These are phyloP conservation scores for Microplitis mediator DNA, from an alignment of 1,140 invertebrate genomes.

Conservation along the genomic window DNA sequence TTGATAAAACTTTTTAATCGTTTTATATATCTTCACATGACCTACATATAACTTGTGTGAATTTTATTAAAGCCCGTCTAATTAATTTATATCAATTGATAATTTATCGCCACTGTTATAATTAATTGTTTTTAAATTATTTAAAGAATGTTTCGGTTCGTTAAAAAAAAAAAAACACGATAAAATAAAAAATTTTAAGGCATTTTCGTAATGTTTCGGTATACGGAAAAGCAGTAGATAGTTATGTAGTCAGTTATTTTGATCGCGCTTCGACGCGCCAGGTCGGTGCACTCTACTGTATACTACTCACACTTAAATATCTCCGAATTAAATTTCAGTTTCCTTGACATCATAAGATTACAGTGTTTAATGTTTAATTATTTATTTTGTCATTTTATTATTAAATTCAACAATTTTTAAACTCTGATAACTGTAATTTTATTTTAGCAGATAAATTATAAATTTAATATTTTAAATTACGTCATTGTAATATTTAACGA, in stretches of 20 bases:
- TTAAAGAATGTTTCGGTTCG: not conserved
- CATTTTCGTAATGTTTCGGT: not conserved
- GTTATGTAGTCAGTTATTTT: slow-evolving; percentile 1
- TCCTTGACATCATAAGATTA: not conserved
- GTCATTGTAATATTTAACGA: too few relatives aligned
- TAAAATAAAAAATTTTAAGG: not conserved
- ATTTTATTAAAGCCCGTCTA: not conserved
- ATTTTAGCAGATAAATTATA: too few relatives aligned
- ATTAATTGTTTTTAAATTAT: not conserved
- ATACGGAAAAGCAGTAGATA: not conserved
- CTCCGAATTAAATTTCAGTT: not conserved
- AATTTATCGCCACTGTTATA: not conserved
- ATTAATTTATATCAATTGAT: not conserved
- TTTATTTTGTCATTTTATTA: not conserved
- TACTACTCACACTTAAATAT: not conserved
- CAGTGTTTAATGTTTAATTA: not conserved
- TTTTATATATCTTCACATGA: slow-evolving; percentile 28
- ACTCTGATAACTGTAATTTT: too few relatives aligned
- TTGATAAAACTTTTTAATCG: slow-evolving; percentile 40
- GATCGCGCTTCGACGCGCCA: slow-evolving; percentile 5
- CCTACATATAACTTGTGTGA: slow-evolving; percentile 3
- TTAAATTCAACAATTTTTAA: not conserved
- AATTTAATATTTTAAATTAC: too few relatives aligned
- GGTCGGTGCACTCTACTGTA: not conserved
- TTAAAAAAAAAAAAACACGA: not conserved